Conservation (phyloP, 1,140 invertebrate genomes). For the Dreissena polymorpha region DNA sequence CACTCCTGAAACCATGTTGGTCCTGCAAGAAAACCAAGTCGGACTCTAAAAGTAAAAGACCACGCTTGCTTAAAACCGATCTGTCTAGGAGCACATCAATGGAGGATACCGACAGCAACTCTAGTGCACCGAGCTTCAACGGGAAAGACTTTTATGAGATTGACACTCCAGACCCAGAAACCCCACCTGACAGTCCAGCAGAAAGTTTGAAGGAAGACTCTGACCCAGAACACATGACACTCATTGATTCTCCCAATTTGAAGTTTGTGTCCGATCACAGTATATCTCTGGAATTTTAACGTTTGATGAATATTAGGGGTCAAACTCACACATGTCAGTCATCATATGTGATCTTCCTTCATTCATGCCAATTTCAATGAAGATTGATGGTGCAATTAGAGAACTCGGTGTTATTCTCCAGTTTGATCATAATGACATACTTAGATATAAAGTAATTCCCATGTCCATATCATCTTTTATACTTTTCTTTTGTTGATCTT, state of each 20-base stretch:
- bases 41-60: neutral
- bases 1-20: slow-evolving; percentile 84
- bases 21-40: slow-evolving; percentile 60
- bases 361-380: no score
- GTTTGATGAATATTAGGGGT: no score
- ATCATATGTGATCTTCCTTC: no score
- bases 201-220: slow-evolving; percentile 53
- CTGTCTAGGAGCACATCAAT: slow-evolving; percentile 60
- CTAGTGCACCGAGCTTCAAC: slow-evolving; percentile 61
- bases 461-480: no score
- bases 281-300: slow-evolving; percentile 63
- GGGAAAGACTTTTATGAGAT: slow-evolving; percentile 58
- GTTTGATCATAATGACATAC: no score
- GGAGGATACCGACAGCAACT: slow-evolving; percentile 68
- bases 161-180: slow-evolving; percentile 54
- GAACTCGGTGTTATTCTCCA: no score
- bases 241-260: slow-evolving; percentile 37
- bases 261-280: slow-evolving; percentile 48
- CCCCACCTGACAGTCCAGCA: slow-evolving; percentile 57
- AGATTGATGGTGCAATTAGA: no score
- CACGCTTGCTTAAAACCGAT: neutral
- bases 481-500: no score
- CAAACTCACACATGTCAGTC: no score
- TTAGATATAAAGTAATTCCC: no score
- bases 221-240: slow-evolving; percentile 39